Evolutionary conservation across 2,888 invertebrate species (phyloP), one percentile per base, ranked within the genome.

Genomic region (Chelonus formosanus): DNA sequence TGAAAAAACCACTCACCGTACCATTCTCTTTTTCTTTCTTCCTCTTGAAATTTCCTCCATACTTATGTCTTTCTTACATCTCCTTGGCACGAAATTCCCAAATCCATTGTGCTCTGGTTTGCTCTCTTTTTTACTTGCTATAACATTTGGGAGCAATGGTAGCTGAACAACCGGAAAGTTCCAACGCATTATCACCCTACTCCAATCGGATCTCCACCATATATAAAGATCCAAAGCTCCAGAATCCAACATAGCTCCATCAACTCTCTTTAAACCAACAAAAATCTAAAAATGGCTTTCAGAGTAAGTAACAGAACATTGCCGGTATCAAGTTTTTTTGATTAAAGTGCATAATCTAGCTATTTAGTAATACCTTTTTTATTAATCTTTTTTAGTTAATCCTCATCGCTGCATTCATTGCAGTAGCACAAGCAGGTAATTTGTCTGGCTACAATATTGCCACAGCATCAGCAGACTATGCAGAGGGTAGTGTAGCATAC

Each of bases 371-470:
- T 20, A 20, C 2, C 20, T 20, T 20, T 20, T 2, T 20, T 20
- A 2, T 20, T 20, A 20, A 6, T 45, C 10, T 40, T 34, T 52
- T 6, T 3, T 69, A 79, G 79, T 72, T 78, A 57, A 52, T 77
- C 67, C 67, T 68, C 10, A 66, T 79, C 59, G 75, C 75, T 66
- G 77, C 78, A 59, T 65, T 75, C 3, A 50, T 78, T 66, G 78
- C 77, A 4, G 63, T 73, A 32, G 76, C 72, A 5, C 67, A 65
- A 3, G 78, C 79, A 34, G 75, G 75, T 31, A 76, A 76, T 0
- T 77, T 78, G 65, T 77, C 79, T 4, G 72, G 76, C 3, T 79
- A 79, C 67, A 76, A 75, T 63, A 79, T 79, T 63, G 73, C 75
- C 2, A 74, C 78, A 0, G 67, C 76, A 0, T 72, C 78, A 3